Evolutionary conservation across 2,888 invertebrate genomes (phyloP), one percentile per base, ranked within the genome.

Genomic region (Lepidocyrtinus sp.): DNA sequence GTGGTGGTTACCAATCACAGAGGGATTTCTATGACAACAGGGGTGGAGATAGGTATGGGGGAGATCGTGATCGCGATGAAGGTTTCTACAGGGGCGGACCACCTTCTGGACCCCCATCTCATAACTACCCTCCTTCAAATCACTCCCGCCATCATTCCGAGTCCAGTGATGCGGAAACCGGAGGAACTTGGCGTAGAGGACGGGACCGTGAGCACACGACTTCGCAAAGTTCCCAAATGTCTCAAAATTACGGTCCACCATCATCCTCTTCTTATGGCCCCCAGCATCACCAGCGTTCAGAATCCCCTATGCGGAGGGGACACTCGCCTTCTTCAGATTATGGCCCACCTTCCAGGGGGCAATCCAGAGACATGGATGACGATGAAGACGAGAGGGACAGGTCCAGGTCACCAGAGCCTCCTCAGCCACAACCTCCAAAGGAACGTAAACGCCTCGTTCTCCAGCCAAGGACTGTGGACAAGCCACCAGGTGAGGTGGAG

Each of bases 391-490:
- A 36, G 63, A 86, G 87, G 62, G 87, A 86, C n/a, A 2, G 24
- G 12, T 69, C 80, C 3, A 75, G 68, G 7, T 27, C 45, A 26
- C 69, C 46, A 21, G 78, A 69, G 27, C 81, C 80, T 21, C 75
- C 75, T 15, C 59, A 59, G 46, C 15, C 67, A 12, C 50, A 59
- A 27, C 46, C 82, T n/a, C 84, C 81, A 5, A 91, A 92, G 76
- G 93, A 93, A 87, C 92, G 97, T 75, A 95, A 94, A 7, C 94
- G 94, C 88, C 88, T 98, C 86, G 92, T 94, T 84, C 90, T 98
- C 81, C 91, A 93, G 79, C 96, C 96, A 9, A 92, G 97, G 65
- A 93, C 95, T 1, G 92, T 82, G 1, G 84, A 87, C 24, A 81
- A 84, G 27, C 84, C 86, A 25, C 83, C 84, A 19, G 85, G 88